Conservation (phyloP, 2,888 invertebrate species). For the Phytoseiulus persimilis region DNA sequence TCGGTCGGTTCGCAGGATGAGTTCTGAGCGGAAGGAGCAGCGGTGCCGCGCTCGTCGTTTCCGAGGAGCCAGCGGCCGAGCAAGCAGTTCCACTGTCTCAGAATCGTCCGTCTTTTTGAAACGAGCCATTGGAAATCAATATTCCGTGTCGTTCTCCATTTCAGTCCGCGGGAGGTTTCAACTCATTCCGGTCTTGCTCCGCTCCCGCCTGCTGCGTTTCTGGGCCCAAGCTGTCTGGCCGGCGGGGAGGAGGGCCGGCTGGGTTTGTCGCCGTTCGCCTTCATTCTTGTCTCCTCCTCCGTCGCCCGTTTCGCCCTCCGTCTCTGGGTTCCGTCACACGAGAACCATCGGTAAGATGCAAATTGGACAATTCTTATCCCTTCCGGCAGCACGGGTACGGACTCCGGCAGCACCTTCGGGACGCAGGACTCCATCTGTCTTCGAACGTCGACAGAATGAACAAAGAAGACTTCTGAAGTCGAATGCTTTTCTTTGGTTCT, state of each 20-base stretch:
- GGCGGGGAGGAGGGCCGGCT: background rate
- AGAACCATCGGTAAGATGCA: slow-evolving; percentile 5
- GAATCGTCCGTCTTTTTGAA: background rate
- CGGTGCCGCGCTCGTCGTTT: background rate
- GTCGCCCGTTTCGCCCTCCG: background rate
- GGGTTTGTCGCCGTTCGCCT: background rate
- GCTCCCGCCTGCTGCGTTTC: too few relatives aligned
- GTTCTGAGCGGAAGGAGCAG: background rate
- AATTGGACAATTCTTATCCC: background rate
- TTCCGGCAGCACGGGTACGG: background rate
- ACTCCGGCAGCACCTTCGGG: background rate
- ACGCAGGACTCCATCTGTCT: background rate
- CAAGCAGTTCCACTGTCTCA: background rate
- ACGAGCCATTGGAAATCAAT: background rate
- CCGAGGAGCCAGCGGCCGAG: background rate
- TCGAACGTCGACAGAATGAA: background rate
- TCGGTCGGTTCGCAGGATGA: background rate
- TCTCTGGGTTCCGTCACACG: background rate
- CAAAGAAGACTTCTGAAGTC: background rate
- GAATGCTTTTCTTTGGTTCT: background rate
- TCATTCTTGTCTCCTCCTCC: background rate
- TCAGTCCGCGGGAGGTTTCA: background rate
- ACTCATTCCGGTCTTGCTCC: background rate
- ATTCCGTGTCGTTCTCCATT: background rate
- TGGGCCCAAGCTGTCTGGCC: background rate